phyloP scores from a whole-genome alignment of 2,797 vertebrate species.

The Sebastes taczanowskii region DNA sequence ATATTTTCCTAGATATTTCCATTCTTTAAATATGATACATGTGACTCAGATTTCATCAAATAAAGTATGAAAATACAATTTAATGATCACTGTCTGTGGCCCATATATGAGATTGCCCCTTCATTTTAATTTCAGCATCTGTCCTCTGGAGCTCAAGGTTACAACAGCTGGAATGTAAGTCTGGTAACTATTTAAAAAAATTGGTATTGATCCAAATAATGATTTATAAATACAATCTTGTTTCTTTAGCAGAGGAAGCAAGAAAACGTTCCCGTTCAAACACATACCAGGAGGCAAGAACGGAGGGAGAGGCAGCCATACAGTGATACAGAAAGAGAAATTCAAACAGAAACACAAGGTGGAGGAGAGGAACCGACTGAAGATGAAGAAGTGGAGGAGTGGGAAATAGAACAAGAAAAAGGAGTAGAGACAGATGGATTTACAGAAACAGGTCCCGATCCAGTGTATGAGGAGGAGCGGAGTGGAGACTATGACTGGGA shows the following conservation, averaged over 20 bases:
- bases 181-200: background rate
- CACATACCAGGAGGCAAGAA: background rate
- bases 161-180: slow-evolving; percentile 77
- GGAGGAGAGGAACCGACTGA: slow-evolving; percentile 16
- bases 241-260: slow-evolving; percentile 62
- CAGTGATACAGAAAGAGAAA: slow-evolving; percentile 23
- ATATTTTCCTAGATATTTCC: background rate
- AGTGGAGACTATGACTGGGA: slow-evolving; percentile 73
- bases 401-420: slow-evolving; percentile 18
- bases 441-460: slow-evolving; percentile 27
- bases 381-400: slow-evolving; percentile 10
- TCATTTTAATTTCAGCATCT: slow-evolving; percentile 65
- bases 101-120: background rate
- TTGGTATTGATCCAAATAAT: background rate
- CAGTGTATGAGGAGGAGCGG: slow-evolving; percentile 51
- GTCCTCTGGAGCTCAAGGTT: slow-evolving; percentile 74
- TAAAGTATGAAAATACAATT: slow-evolving; percentile 16
- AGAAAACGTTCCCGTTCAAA: slow-evolving; percentile 29
- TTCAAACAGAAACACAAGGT: background rate
- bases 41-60: background rate
- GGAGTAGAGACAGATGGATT: background rate
- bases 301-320: slow-evolving; percentile 5
- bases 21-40: background rate
- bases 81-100: background rate
- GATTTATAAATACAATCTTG: background rate